phyloP scores from a whole-genome alignment of 2,797 vertebrate species.

The Tapera naevia region DNA sequence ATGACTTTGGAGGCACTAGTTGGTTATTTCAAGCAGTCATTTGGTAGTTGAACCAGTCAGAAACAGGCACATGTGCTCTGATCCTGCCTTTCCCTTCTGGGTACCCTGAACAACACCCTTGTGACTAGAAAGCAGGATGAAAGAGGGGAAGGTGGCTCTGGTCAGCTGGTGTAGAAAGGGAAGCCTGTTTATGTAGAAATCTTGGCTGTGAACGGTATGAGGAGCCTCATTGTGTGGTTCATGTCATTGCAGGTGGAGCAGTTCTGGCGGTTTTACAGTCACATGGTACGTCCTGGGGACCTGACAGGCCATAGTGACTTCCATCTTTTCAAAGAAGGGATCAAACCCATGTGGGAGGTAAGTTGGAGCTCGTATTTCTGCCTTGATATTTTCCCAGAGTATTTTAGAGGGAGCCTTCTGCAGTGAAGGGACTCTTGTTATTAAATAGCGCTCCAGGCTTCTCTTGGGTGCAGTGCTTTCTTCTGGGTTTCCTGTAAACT shows the following conservation, averaged over 20 bases:
- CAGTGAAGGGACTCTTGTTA: neutral
- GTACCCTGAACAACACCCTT: neutral
- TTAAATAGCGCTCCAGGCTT: neutral
- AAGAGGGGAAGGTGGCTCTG: neutral
- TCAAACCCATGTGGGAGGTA: slow-evolving; percentile 88
- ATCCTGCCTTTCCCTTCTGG: neutral
- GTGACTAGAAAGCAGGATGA: neutral
- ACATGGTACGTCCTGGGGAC: slow-evolving; percentile 86
- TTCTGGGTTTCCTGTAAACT: neutral
- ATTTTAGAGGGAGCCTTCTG: neutral
- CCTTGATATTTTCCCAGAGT: neutral
- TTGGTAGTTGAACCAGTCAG: neutral
- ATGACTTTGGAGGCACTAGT: neutral
- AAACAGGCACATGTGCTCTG: neutral
- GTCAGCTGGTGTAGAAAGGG: neutral
- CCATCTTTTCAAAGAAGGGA: slow-evolving; percentile 86
- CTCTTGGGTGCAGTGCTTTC: neutral
- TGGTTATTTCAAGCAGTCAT: neutral
- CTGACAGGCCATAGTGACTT: slow-evolving; percentile 86
- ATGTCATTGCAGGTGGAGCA: slow-evolving; percentile 79
- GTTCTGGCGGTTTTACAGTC: slow-evolving; percentile 86
- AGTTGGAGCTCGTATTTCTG: slow-evolving; percentile 36
- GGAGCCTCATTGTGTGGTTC: neutral
- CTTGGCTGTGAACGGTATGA: neutral
- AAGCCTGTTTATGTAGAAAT: neutral